Conservation (phyloP, 2,888 invertebrate genomes). For the Epinotia demarniana region DNA sequence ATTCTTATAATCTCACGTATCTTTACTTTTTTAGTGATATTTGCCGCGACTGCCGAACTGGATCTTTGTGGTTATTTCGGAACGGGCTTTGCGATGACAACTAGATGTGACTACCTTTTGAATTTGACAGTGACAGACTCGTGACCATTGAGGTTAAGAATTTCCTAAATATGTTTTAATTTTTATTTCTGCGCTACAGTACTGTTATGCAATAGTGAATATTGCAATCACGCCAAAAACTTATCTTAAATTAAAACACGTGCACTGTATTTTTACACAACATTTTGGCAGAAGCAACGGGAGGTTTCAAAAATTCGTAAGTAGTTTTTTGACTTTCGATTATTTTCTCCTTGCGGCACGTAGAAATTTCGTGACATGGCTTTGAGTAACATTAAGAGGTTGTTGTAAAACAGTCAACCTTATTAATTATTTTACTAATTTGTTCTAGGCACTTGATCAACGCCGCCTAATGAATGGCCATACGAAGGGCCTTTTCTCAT, state of each 20-base stretch:
- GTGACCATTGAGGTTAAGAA: slow-evolving; percentile 43
- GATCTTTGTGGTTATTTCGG: background rate
- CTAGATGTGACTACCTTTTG: slow-evolving; percentile 9
- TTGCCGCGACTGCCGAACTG: too few relatives aligned
- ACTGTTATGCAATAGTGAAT: slow-evolving; percentile 39
- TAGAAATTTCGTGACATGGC: background rate
- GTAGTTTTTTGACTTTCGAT: background rate
- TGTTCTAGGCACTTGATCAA: slow-evolving; percentile 63
- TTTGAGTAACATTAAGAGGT: slow-evolving; percentile 42
- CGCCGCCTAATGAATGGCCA: slow-evolving; percentile 55
- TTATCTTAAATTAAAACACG: slow-evolving; percentile 20
- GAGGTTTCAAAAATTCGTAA: slow-evolving; percentile 23
- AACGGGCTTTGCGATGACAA: background rate
- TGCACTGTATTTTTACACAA: slow-evolving; percentile 24
- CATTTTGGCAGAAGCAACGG: slow-evolving; percentile 1
- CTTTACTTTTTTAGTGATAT: too few relatives aligned
- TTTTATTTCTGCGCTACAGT: slow-evolving; percentile 33
- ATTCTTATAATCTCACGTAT: too few relatives aligned
- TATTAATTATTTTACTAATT: slow-evolving; percentile 48
- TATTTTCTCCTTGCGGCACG: background rate
- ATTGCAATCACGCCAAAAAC: slow-evolving; percentile 29
- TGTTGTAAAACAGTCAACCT: slow-evolving; percentile 54
- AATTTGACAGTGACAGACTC: slow-evolving; percentile 34
- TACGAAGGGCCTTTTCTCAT: slow-evolving; percentile 65
- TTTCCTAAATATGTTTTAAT: slow-evolving; percentile 39